Evolutionary conservation across 2,797 vertebrate species (phyloP), one percentile per base, ranked within the genome.

Genomic region (Remorina albescens): DNA sequence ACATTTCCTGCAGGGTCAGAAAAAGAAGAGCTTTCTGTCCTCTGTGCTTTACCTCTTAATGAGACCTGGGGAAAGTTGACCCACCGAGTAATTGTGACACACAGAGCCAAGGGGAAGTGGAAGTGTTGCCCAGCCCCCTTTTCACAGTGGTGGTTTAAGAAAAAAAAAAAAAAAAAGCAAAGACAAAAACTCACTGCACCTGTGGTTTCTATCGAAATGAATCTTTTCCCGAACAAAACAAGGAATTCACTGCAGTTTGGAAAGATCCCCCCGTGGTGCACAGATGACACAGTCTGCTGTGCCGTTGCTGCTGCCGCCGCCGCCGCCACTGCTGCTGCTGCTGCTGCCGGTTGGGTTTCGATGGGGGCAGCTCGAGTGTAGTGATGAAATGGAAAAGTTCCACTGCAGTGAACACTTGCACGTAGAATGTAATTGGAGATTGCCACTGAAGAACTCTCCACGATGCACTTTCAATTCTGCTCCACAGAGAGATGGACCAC

Each of bases 351-450:
- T 82, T 67, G 84, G 76, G 65, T 84, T 80, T 80, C 12, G 75
- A 74, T 51, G 74, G 77, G 86, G 87, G 77, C 81, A 81, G 87
- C 85, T 78, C 67, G 79, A 85, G 84, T 82, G 86, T 73, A 86
- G 85, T 91, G 90, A 90, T 91, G 88, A 92, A 90, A 92, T 92
- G 91, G 91, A 91, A 93, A 90, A 82, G 91, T 93, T 93, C 89
- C 88, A 90, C 86, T 25, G 82, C 87, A 78, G 87, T 88, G 92
- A 92, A 76, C 91, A 87, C 90, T 89, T 77, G 71, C 88, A 90
- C 76, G 80, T 88, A 86, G 82, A 81, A 86, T 81, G 87, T 91
- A 92, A 92, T 91, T 90, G 90, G 88, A 92, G 91, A 89, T 88
- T 82, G 86, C 86, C 81, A 73, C 86, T 77, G 79, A 90, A 90